Conservation (phyloP, 2,113 vertebrate species). For the Rhinolophus sinicus region DNA sequence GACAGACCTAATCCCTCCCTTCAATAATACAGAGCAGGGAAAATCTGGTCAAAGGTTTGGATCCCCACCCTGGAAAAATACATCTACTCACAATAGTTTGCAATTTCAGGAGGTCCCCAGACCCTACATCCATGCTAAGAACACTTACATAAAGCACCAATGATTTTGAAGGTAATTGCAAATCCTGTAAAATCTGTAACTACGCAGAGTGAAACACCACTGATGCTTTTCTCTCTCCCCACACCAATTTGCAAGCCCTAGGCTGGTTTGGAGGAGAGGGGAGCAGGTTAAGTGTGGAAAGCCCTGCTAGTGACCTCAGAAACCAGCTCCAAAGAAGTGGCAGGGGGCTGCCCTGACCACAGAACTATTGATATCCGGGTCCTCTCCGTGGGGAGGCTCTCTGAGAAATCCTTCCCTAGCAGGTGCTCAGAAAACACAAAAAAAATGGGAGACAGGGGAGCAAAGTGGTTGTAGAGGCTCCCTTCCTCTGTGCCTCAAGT, state of each 20-base stretch:
- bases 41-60: conserved; percentile 11
- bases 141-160: background rate
- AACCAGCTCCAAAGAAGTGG: background rate
- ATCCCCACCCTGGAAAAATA: background rate
- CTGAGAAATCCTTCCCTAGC: background rate
- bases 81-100: background rate
- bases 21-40: background rate
- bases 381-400: background rate
- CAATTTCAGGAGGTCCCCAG: background rate
- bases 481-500: background rate
- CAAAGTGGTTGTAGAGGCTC: background rate
- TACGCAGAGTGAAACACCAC: background rate
- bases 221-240: no score
- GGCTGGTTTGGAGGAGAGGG: background rate
- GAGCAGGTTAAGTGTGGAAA: background rate
- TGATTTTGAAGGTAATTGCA: background rate
- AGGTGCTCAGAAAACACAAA: background rate
- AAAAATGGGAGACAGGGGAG: background rate
- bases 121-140: background rate
- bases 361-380: background rate
- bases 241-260: background rate
- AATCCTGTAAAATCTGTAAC: background rate
- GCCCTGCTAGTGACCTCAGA: background rate
- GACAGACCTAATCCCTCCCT: background rate
- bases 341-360: background rate